A percentile compares a stretch with the other conserved stretches of the same genome.
Conservation (phyloP, 2,797 vertebrate genomes). For the Rachycentron canadum region DNA sequence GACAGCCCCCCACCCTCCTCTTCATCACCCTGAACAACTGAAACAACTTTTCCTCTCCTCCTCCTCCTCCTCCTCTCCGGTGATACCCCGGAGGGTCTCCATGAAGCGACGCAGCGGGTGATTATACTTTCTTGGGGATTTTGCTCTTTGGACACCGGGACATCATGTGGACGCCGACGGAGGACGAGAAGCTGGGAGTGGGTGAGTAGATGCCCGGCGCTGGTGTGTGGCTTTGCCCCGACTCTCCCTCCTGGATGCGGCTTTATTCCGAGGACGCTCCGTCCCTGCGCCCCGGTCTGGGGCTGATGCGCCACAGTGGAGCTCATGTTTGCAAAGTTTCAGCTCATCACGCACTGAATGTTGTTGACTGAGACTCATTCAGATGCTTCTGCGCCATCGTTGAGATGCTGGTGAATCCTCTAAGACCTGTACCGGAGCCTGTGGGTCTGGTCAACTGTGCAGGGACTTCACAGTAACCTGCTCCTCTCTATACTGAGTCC, state of each 20-base stretch:
- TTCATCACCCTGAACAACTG: neutral
- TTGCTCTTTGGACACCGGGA: slow-evolving; percentile 50
- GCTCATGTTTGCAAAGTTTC: neutral
- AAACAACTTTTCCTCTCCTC: slow-evolving; percentile 49
- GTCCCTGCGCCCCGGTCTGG: neutral
- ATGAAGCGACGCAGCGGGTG: slow-evolving; percentile 67
- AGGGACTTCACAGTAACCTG: fast-evolving
- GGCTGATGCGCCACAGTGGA: neutral
- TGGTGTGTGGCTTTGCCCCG: too few relatives aligned
- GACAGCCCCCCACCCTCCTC: neutral
- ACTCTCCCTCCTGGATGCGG: too few relatives aligned
- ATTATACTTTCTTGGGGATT: slow-evolving; percentile 54
- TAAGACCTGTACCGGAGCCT: neutral
- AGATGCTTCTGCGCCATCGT: neutral
- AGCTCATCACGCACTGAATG: neutral
- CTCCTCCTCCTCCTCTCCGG: neutral
- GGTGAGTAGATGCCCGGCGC: slow-evolving; percentile 93
- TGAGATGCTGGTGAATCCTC: neutral
- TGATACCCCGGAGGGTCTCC: slow-evolving; percentile 51
- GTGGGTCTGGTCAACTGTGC: neutral
- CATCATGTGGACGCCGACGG: slow-evolving; percentile 93
- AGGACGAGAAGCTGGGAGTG: slow-evolving; percentile 95
- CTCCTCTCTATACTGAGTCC: neutral
- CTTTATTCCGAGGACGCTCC: neutral
- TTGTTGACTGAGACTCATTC: neutral